Evolutionary conservation across 2,888 invertebrate genomes (phyloP).

Genomic region (Dynastes tityus): DNA sequence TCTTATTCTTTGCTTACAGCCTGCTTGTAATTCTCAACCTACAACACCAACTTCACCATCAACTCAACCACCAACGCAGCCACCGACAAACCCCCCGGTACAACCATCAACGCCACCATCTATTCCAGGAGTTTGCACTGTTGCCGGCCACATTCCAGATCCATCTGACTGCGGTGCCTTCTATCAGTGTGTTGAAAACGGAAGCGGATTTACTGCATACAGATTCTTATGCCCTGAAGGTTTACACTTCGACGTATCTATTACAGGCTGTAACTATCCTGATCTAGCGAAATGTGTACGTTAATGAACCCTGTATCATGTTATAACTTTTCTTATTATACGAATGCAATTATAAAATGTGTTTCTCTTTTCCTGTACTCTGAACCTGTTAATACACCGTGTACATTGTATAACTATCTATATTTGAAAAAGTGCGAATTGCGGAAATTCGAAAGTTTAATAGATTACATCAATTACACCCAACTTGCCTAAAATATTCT

Average conservation of each 20-base stretch:
- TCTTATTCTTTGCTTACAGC: background rate
- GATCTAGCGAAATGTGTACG: background rate
- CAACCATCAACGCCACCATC: constrained; percentile 14
- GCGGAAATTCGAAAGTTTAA: too few species aligned
- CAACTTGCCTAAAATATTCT: too few species aligned
- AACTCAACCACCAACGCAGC: background rate
- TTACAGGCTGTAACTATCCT: constrained; percentile 68
- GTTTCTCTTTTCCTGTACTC: too few species aligned
- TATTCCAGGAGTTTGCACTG: constrained; percentile 61
- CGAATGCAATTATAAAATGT: too few species aligned
- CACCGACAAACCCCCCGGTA: constrained; percentile 18
- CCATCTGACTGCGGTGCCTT: constrained; percentile 68
- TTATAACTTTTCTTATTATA: too few species aligned
- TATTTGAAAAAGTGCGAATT: too few species aligned
- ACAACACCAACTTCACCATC: constrained; percentile 20
- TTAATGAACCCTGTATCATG: too few species aligned
- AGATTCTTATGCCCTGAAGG: constrained; percentile 66
- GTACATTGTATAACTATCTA: too few species aligned
- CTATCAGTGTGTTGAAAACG: constrained; percentile 65
- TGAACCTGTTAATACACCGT: background rate
- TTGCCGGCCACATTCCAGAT: constrained; percentile 68
- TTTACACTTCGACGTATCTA: constrained; percentile 67
- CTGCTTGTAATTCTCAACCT: background rate
- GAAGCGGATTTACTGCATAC: constrained; percentile 57
- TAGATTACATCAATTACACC: too few species aligned